phyloP scores from a whole-genome alignment of 2,888 invertebrate genomes.

The Erannis defoliaria region DNA sequence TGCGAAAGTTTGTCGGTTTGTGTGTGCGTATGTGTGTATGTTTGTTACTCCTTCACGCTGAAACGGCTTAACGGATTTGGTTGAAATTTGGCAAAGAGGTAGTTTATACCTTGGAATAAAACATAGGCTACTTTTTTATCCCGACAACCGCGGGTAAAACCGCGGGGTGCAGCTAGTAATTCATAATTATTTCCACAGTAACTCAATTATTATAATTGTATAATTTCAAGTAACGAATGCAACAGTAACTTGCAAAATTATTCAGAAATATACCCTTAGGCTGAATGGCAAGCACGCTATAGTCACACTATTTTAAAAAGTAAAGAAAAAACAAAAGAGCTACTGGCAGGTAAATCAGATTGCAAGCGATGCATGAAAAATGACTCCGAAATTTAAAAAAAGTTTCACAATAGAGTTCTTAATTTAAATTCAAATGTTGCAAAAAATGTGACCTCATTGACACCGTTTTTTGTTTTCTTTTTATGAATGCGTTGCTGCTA shows the following conservation, averaged over 20 bases:
- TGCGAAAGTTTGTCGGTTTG: no score
- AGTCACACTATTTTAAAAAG: conserved; percentile 49
- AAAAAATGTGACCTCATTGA: conserved; percentile 59
- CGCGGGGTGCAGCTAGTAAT: no score
- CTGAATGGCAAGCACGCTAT: conserved; percentile 55
- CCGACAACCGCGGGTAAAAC: no score
- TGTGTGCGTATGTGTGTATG: no score
- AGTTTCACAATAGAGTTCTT: conserved; percentile 72
- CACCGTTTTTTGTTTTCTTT: conserved; percentile 32
- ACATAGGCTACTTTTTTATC: no score
- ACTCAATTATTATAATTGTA: conserved; percentile 53
- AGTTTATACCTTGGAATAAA: no score
- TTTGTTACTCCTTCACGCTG: no score
- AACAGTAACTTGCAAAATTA: conserved; percentile 49
- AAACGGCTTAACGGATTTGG: no score
- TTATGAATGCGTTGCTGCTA: conserved; percentile 43
- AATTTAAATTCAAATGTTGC: conserved; percentile 77
- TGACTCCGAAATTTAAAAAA: conserved; percentile 84
- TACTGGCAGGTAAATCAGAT: conserved; percentile 82
- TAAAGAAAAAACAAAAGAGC: conserved; percentile 54
- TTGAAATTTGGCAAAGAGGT: no score
- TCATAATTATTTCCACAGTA: conserved; percentile 41
- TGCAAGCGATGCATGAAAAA: conserved; percentile 85
- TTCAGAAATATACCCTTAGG: conserved; percentile 54
- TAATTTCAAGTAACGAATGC: conserved; percentile 41